Percentiles rank a stretch among this genome's conserved stretches.
Conservation (phyloP, 2,113 vertebrate species). For the Varanus komodoensis region DNA sequence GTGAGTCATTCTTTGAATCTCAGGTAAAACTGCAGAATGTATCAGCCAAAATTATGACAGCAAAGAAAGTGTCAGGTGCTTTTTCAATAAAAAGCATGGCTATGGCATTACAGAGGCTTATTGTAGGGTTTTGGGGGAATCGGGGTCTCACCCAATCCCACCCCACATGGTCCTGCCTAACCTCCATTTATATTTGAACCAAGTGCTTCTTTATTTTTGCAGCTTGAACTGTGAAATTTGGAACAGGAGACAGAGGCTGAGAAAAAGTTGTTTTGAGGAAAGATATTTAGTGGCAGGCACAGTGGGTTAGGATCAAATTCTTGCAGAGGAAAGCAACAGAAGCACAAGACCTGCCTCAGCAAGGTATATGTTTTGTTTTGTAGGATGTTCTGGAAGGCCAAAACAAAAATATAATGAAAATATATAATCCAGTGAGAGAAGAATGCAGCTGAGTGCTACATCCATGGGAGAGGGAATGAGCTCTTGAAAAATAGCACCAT, state of each 20-base stretch:
- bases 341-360: background rate
- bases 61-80: slow-evolving; percentile 27
- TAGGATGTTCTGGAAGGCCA: background rate
- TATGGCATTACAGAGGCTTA: background rate
- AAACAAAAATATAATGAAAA: too few species aligned
- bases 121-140: background rate
- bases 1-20: slow-evolving; percentile 78
- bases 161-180: background rate
- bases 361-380: background rate
- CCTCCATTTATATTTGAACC: background rate
- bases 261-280: background rate
- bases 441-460: background rate
- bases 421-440: background rate
- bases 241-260: background rate
- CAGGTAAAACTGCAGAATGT: slow-evolving; percentile 21
- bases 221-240: background rate
- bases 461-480: background rate
- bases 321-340: background rate
- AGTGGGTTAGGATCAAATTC: background rate
- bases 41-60: background rate
- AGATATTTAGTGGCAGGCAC: background rate
- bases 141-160: background rate
- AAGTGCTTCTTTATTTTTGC: background rate
- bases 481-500: background rate
- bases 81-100: slow-evolving; percentile 3